A percentile compares a stretch with the other conserved stretches of the same genome.
phyloP scores from a whole-genome alignment of 2,113 vertebrate species.

The Trematocara unimaculatum region DNA sequence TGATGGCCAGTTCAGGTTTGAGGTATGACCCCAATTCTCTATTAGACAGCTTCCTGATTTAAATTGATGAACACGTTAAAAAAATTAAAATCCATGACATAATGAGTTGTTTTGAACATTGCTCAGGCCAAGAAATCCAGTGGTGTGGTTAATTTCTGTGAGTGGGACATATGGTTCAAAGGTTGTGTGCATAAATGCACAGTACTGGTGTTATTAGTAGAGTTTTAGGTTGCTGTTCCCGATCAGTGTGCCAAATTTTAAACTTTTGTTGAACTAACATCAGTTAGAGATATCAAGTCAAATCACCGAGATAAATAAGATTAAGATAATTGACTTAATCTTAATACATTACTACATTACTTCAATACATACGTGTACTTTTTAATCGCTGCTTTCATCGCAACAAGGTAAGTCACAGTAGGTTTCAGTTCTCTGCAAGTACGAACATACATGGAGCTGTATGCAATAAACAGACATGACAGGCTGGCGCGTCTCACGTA shows the following conservation, averaged over 20 bases:
- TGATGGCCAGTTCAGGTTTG: background rate
- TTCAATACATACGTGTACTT: background rate
- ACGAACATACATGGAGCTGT: background rate
- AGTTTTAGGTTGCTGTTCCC: background rate
- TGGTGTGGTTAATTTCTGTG: background rate
- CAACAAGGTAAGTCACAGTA: constrained; percentile 11
- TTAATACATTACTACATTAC: background rate
- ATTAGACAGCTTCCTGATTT: background rate
- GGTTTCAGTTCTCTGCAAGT: constrained; percentile 17
- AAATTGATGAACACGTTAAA: background rate
- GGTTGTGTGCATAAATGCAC: background rate
- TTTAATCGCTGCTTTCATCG: constrained; percentile 31
- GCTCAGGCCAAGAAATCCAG: background rate
- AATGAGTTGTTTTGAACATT: background rate
- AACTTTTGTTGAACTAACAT: background rate
- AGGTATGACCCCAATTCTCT: background rate
- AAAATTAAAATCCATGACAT: background rate
- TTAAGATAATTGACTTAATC: constrained; percentile 47
- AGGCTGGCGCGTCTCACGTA: background rate
- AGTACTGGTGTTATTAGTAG: background rate
- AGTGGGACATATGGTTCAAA: background rate
- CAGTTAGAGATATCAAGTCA: background rate
- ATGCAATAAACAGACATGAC: constrained; percentile 28
- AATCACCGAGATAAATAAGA: constrained; percentile 1
- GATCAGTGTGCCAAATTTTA: background rate